Base-by-base conservation (phyloP, 2,113 vertebrate species). In the Anser brachyrhynchus region DNA sequence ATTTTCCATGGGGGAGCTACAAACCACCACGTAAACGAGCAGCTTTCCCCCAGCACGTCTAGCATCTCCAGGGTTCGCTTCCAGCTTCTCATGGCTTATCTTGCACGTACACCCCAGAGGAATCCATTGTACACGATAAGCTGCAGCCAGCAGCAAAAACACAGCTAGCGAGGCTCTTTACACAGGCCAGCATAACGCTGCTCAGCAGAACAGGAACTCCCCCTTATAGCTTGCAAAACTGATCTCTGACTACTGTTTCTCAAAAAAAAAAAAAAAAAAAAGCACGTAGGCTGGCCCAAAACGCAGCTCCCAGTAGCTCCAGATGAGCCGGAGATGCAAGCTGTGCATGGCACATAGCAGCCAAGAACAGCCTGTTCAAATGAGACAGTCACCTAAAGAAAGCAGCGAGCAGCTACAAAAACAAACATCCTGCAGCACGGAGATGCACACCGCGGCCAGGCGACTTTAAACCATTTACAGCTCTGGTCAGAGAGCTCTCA, bases 401-500 rank as follows among this genome's bases (percentile, higher is more conserved):
- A 69, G 15, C 54, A 18, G 49, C 3, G 12, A 69, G 70, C 29
- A 69, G 71, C 41, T 89, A 61, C 5, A 29, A 54, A 69, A 64
- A 16, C 51, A 35, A 69, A 18, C 35, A 33, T 3, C 61, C 61
- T 4, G 18, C 37, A 10, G 13, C 25, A n/a, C 74, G 54, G 22
- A 77, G 41, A 57, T 0, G 3, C 8, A 4, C 28, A 0, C 43
- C 3, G 3, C 2, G 2, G 80, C 43, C 19, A 11, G 59, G 49
- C 71, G 22, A n/a, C 37, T 41, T 49, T 49, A 83, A 71, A n/a
- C 54, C 69, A 15, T 75, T 78, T 74, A 20, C 11, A 52, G 69
- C 33, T n/a, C 35, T 23, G 59, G 77, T 92, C 98, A 13, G 91
- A 96, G 13, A 97, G 95, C 33, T 95, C 98, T 80, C 97, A 97